Percentiles rank a stretch among this genome's conserved stretches.
These are phyloP conservation scores for Diaprepes abbreviatus DNA, from an alignment of 2,888 invertebrate species.

Conservation along the genomic window DNA sequence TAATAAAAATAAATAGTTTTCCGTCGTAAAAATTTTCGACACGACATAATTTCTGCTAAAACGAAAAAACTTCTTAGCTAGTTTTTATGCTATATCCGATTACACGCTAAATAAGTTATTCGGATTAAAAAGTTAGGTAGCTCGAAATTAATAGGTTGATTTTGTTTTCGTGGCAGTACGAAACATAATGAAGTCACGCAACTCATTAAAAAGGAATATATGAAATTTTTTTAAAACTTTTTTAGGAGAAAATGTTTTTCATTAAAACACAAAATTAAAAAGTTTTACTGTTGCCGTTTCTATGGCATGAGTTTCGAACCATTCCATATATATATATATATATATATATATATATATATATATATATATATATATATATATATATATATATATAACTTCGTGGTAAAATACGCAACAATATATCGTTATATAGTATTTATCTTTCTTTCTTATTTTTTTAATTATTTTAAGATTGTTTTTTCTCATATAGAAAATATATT, in stretches of 20 bases:
- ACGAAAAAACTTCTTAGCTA: slow-evolving; percentile 3
- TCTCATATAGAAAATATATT: no score
- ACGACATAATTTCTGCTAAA: slow-evolving; percentile 7
- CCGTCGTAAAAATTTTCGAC: not conserved
- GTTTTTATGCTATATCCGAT: slow-evolving; percentile 1
- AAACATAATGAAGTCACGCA: slow-evolving; percentile 7
- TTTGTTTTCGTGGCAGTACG: not conserved
- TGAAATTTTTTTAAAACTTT: not conserved
- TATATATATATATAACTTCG: no score
- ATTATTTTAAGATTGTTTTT: no score
- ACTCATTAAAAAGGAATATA: not conserved
- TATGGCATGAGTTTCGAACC: no score
- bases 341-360: no score
- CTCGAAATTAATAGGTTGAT: not conserved
- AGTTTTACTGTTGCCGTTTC: no score
- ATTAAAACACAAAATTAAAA: not conserved
- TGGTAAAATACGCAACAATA: no score
- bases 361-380: no score
- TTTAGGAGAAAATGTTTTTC: not conserved
- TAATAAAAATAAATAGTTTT: not conserved
- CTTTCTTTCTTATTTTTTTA: no score
- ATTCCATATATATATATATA: no score
- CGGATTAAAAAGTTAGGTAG: slow-evolving; percentile 2
- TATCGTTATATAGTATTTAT: no score
- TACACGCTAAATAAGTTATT: slow-evolving; percentile 11